Evolutionary conservation across 37 sponge, comb jelly and placozoan species (phyloP).

Genomic region (Hormiphora californensis): DNA sequence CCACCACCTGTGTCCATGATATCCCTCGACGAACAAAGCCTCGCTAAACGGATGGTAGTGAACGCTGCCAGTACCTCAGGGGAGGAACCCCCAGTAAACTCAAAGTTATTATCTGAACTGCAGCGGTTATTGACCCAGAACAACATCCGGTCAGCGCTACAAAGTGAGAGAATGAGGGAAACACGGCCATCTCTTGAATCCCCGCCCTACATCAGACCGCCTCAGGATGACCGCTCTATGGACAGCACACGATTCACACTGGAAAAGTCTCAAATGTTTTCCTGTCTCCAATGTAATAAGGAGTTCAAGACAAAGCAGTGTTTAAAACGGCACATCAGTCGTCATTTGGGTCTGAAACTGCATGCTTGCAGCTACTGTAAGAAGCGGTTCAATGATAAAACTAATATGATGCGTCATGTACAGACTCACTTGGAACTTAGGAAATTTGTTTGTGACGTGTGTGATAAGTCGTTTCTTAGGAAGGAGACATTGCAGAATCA

Average conservation of each 20-base stretch:
- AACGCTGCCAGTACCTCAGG: background rate
- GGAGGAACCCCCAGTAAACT: constrained; percentile 32
- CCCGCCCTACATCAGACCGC: constrained; percentile 44
- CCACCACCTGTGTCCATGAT: constrained; percentile 53
- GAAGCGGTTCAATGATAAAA: constrained; percentile 43
- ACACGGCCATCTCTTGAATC: constrained; percentile 48
- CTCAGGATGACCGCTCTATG: constrained; percentile 38
- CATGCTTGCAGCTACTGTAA: constrained; percentile 27
- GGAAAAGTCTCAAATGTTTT: constrained; percentile 28
- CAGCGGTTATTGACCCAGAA: constrained; percentile 21
- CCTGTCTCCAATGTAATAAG: constrained; percentile 30
- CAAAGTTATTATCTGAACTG: constrained; percentile 18
- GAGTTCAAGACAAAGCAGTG: constrained; percentile 55
- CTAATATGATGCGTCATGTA: constrained; percentile 30
- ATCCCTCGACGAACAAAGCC: constrained; percentile 12
- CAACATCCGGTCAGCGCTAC: constrained; percentile 41
- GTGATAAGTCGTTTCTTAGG: constrained; percentile 4
- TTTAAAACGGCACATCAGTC: constrained; percentile 24
- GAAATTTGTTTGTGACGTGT: constrained; percentile 33
- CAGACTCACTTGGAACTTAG: constrained; percentile 4
- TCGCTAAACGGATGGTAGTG: background rate
- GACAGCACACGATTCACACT: constrained; percentile 14
- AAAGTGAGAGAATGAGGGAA: background rate
- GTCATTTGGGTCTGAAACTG: constrained; percentile 22
- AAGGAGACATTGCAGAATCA: constrained; percentile 18